phyloP scores from a whole-genome alignment of 37 sponge, comb jelly and placozoan species.

The Geodia barretti region DNA sequence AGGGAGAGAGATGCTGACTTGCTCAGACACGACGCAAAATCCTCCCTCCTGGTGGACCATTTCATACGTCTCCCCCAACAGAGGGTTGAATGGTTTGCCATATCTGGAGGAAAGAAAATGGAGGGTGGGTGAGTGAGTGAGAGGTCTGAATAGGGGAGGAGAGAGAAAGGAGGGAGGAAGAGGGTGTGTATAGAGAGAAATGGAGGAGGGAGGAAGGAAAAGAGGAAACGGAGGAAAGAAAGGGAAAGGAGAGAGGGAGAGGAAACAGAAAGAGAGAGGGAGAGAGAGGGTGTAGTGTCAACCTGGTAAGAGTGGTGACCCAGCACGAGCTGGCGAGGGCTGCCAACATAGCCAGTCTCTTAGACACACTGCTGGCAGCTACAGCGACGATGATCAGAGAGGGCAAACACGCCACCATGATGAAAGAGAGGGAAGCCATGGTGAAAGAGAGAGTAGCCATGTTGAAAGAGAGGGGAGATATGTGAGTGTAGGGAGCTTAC shows the following conservation, averaged over 20 bases:
- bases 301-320: conserved; percentile 79
- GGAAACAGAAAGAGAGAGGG: background rate
- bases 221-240: background rate
- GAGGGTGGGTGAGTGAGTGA: conserved; percentile 14
- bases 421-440: background rate
- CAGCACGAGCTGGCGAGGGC: conserved; percentile 65
- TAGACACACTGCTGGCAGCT: conserved; percentile 33
- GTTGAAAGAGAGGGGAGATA: background rate
- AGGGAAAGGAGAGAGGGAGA: background rate
- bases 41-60: conserved; percentile 58
- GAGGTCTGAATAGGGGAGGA: background rate
- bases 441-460: background rate
- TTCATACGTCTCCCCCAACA: conserved; percentile 95
- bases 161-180: background rate
- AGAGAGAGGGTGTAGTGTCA: background rate
- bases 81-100: conserved; percentile 96
- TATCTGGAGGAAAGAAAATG: conserved; percentile 39
- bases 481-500: conserved; percentile 30
- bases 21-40: conserved; percentile 68
- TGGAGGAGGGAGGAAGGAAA: background rate
- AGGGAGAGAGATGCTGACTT: conserved; percentile 29
- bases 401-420: background rate
- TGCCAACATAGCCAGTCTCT: conserved; percentile 77
- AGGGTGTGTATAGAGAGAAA: background rate
- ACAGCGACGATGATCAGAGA: too few species aligned